Conservation (phyloP, 2,797 vertebrate species). For the Pipistrellus nathusii region DNA sequence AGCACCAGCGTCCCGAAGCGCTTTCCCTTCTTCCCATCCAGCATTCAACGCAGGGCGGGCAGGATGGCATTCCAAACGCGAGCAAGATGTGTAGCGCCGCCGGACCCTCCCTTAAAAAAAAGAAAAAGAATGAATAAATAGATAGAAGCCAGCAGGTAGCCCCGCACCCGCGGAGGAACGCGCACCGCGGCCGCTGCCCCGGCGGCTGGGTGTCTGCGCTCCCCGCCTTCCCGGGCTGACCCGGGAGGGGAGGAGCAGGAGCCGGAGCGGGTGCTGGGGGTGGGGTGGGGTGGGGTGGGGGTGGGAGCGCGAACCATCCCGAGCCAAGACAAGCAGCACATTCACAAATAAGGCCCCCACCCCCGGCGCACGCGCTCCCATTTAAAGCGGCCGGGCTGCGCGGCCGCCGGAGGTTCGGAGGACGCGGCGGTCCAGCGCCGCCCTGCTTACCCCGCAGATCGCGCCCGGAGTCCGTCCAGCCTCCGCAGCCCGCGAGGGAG, state of each 20-base stretch:
- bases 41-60: not conserved
- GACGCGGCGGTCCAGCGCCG: not conserved
- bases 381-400: slow-evolving; percentile 47
- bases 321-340: slow-evolving; percentile 74
- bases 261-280: slow-evolving; percentile 67
- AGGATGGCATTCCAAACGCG: not conserved
- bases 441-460: not conserved
- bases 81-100: not conserved
- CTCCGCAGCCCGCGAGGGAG: slow-evolving; percentile 31
- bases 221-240: slow-evolving; percentile 76
- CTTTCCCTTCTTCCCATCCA: not conserved
- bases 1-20: not conserved
- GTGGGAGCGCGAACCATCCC: slow-evolving; percentile 50
- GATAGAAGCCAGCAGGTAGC: not conserved
- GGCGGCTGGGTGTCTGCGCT: slow-evolving; percentile 61
- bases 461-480: not conserved
- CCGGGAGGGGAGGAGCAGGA: slow-evolving; percentile 70
- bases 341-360: slow-evolving; percentile 72
- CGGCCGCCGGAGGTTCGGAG: not conserved
- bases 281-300: not conserved
- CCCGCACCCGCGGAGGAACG: not conserved
- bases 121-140: not conserved
- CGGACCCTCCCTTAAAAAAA: not conserved
- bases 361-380: slow-evolving; percentile 73
- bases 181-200: not conserved